Evolutionary conservation across 2,797 vertebrate species (phyloP), one percentile per base, ranked within the genome.

Genomic region (Morelia viridis): DNA sequence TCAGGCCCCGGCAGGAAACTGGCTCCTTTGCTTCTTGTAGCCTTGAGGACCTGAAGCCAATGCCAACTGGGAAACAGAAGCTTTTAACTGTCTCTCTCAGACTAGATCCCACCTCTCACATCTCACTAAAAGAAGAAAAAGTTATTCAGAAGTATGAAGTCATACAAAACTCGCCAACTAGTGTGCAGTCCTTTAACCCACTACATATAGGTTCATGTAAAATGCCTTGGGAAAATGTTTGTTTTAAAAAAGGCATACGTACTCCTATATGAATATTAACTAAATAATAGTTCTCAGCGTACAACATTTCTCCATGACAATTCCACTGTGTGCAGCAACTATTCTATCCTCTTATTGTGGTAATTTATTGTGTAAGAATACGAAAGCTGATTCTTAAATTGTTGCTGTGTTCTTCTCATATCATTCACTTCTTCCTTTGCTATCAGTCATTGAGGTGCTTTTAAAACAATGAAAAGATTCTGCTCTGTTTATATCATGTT

Each of bases 211-310:
- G 35, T 22, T 41, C 41, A 80, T 80, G 41, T 80, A 80, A 46
- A 8, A 80, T 53, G 50, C 1, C 50, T 80, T 10, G 71, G 17
- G 35, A 24, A 76, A 76, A 76, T 41, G 31, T 28, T 91, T 91
- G 64, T 26, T 87, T 31, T 31, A 13, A 91, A 90, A n/a, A 41
- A 50, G 22, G 35, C 3, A 41, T 22, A 9, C 10, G 71, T 8
- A 80, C 7, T 80, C 17, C 35, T 76, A 46, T 80, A 80, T 80
- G 41, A 80, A 80, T 46, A 80, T 41, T 88, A 50, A 80, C 11
- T 80, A 58, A 88, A 91, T 76, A 24, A 22, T 88, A 88, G 35
- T 76, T 88, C 35, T 50, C 62, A 91, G 62, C 31, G 35, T 91
- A 50, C 7, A 26, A n/a, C 61, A 58, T 57, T 58, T 12, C 19